phyloP scores from a whole-genome alignment of 53 echinoderm and acorn worm genomes.

The Temnopleurus reevesii region DNA sequence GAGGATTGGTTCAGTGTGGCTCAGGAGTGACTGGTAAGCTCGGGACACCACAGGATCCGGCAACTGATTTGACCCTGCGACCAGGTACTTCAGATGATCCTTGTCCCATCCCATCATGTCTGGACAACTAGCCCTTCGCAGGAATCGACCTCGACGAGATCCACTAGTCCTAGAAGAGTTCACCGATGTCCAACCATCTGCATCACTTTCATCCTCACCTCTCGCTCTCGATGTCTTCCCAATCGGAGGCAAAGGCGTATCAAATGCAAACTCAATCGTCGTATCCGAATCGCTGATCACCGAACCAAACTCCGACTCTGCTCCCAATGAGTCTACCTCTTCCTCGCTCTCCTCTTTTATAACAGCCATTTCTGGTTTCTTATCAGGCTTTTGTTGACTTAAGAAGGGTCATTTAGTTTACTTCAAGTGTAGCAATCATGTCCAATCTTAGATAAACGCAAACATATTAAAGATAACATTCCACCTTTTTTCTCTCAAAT shows the following conservation, averaged over 20 bases:
- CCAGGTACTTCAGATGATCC: slow-evolving; percentile 35
- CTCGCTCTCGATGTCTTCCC: neutral
- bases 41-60: slow-evolving; percentile 56
- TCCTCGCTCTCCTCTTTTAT: neutral
- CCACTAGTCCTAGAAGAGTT: neutral
- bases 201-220: neutral
- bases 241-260: neutral
- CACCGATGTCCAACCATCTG: neutral
- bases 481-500: neutral
- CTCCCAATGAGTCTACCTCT: neutral
- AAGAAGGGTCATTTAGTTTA: neutral
- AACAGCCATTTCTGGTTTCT: slow-evolving; percentile 30
- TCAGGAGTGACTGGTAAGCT: slow-evolving; percentile 60
- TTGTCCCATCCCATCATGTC: slow-evolving; percentile 17
- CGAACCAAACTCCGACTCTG: slow-evolving; percentile 12
- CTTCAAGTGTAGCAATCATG: neutral
- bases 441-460: neutral
- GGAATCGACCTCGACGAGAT: neutral
- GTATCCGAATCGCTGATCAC: neutral
- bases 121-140: slow-evolving; percentile 38
- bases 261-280: neutral
- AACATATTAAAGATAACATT: neutral
- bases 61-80: slow-evolving; percentile 8
- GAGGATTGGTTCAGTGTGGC: slow-evolving; percentile 64
- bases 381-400: slow-evolving; percentile 35